Evolutionary conservation across 1,140 invertebrate species (phyloP).

Genomic region (Nilaparvata lugens): DNA sequence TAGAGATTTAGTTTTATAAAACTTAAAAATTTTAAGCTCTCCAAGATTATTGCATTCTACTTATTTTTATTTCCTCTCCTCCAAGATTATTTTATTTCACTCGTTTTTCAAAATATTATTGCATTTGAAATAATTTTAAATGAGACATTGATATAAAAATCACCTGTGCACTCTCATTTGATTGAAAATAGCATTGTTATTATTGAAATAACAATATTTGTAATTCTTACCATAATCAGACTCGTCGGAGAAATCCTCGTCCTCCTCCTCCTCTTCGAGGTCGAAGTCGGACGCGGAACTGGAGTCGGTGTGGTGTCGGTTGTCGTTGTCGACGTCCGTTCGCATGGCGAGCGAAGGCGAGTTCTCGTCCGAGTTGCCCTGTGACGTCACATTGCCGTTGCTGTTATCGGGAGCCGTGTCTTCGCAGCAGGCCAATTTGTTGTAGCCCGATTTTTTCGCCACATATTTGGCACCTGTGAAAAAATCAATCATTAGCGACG

Average conservation of each 20-base stretch:
- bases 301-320: background rate
- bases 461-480: background rate
- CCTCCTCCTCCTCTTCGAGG: background rate
- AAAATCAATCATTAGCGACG: no score
- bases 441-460: background rate
- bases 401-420: background rate
- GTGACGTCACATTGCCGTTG: background rate
- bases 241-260: background rate
- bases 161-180: no score
- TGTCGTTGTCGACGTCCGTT: background rate
- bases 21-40: no score
- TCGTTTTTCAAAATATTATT: no score
- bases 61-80: no score
- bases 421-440: background rate
- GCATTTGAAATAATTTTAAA: no score
- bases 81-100: no score
- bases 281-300: background rate
- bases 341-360: background rate
- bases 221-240: background rate
- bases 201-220: no score
- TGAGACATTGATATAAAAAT: no score
- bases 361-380: background rate
- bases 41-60: no score
- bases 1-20: no score
- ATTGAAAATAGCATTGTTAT: no score